Conservation (phyloP, 2,888 invertebrate species). For the Lampropteryx suffumata region DNA sequence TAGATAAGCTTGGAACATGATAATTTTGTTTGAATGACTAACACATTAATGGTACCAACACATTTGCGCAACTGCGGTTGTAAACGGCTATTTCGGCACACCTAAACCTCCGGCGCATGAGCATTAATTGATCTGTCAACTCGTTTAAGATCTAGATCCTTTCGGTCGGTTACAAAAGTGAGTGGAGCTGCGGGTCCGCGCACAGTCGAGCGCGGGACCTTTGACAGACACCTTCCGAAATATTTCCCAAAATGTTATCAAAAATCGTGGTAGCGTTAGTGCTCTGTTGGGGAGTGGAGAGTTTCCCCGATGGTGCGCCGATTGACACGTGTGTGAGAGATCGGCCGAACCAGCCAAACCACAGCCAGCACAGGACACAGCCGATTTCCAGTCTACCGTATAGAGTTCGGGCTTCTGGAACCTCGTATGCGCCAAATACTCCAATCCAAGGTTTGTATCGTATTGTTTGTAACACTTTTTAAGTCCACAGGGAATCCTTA, state of each 20-base stretch:
- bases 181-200: slow-evolving; percentile 52
- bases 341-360: slow-evolving; percentile 89
- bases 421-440: slow-evolving; percentile 86
- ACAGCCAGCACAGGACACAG: slow-evolving; percentile 88
- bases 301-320: slow-evolving; percentile 92
- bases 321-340: slow-evolving; percentile 91
- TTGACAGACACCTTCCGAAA: slow-evolving; percentile 35
- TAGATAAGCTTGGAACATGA: slow-evolving; percentile 6
- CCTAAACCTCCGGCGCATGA: slow-evolving; percentile 43
- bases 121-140: slow-evolving; percentile 66
- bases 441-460: slow-evolving; percentile 85
- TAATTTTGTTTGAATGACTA: slow-evolving; percentile 24
- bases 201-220: slow-evolving; percentile 61
- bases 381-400: slow-evolving; percentile 85
- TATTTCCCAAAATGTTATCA: slow-evolving; percentile 48
- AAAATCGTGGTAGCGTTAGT: slow-evolving; percentile 56
- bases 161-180: slow-evolving; percentile 76
- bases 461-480: too few species aligned
- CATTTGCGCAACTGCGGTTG: slow-evolving; percentile 46
- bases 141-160: slow-evolving; percentile 70
- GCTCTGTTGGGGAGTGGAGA: slow-evolving; percentile 63
- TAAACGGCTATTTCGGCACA: slow-evolving; percentile 50
- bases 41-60: slow-evolving; percentile 14
- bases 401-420: slow-evolving; percentile 85
- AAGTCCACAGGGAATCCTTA: too few species aligned